Conservation (phyloP, 2,888 invertebrate genomes). For the Lamellibrachia columna region DNA sequence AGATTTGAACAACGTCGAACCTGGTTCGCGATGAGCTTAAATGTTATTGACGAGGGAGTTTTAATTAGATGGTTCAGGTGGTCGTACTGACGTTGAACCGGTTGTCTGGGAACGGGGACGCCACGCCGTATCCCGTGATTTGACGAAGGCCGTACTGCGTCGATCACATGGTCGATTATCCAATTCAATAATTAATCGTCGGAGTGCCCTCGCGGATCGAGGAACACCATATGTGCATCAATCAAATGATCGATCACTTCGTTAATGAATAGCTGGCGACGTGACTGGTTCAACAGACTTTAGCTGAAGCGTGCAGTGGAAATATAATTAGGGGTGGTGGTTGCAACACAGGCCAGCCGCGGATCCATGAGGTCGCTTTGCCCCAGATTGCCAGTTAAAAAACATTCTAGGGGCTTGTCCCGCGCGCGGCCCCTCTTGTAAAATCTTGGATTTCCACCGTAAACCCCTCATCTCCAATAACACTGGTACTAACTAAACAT, state of each 20-base stretch:
- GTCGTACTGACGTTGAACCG: not conserved
- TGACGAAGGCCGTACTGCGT: not conserved
- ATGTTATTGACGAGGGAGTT: too few relatives aligned
- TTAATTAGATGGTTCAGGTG: not conserved
- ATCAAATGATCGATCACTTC: not conserved
- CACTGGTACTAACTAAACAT: too few relatives aligned
- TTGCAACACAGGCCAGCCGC: not conserved
- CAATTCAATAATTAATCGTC: constrained; percentile 16
- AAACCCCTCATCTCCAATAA: too few relatives aligned
- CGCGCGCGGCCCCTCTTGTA: too few relatives aligned
- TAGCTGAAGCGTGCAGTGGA: not conserved
- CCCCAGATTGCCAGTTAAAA: too few relatives aligned
- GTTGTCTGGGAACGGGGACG: not conserved
- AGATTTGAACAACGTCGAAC: too few relatives aligned
- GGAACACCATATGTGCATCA: not conserved
- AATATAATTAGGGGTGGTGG: not conserved
- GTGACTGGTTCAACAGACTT: not conserved
- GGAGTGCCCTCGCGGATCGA: not conserved
- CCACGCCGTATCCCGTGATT: not conserved
- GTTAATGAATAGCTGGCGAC: not conserved
- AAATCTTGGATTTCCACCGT: too few relatives aligned
- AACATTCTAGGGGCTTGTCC: too few relatives aligned
- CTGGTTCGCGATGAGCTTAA: too few relatives aligned
- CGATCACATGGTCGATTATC: not conserved
- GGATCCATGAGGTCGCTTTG: not conserved